Evolutionary conservation across 2,797 vertebrate genomes (phyloP), one percentile per base, ranked within the genome.

Genomic region (Malurus splendens): DNA sequence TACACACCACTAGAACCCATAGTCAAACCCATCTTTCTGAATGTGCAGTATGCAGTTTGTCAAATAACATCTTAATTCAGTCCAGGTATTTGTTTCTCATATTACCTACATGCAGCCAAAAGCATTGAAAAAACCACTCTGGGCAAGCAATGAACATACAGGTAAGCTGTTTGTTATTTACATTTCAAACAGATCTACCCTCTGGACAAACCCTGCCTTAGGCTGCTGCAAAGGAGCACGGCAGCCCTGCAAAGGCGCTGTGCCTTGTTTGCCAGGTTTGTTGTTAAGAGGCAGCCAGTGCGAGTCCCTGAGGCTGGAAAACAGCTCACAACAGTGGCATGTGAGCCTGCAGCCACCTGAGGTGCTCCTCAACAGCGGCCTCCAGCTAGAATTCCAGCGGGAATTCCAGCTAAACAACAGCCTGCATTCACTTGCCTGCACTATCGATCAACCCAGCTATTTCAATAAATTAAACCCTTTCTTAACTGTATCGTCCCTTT

Each of bases 391-490:
- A 32, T 32, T 32, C 32, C 32, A 32, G 32, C 32, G 13, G 83
- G 74, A 71, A 75, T 57, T 71, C 1, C 18, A 81, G 79, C 66
- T 52, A 61, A 90, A 90, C 81, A 93, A 74, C 73, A 78, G 74
- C 32, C 81, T 10, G 6, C 78, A 82, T 77, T 92, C 90, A 73
- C 78, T 79, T 0, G 10, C 45, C 50, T 75, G 72, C 72, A 65
- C 86, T 90, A 90, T 24, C 72, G 75, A 92, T 93, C 94, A 91
- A 86, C 76, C 32, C 25, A 5, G 54, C 77, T 80, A 87, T 61
- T 56, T 81, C 88, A 88, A 70, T 93, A 95, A 96, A 92, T 64
- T 62, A 90, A 95, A 85, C 60, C 79, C 80, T 83, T 94, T 89
- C 87, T 86, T 96, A 89, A 93, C 93, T 92, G 91, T 86, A 82